Percentiles rank a stretch among this genome's conserved stretches.
Evolutionary conservation across 2,888 invertebrate genomes (phyloP).

Genomic region (Catocala nupta): DNA sequence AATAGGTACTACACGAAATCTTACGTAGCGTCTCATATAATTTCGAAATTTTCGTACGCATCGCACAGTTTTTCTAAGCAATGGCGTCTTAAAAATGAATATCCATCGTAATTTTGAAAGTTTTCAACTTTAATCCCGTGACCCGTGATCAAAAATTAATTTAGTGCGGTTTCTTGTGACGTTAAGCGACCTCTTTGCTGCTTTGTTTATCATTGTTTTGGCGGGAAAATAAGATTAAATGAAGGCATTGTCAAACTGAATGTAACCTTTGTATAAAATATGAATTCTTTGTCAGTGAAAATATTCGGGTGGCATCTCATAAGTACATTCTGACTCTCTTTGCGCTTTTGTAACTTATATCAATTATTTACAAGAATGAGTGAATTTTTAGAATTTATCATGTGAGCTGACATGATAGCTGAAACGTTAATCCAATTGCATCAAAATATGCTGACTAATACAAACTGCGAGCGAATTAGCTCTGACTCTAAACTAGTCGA

Average conservation of each 20-base stretch:
- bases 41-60: slow-evolving; percentile 2
- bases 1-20: slow-evolving; percentile 2
- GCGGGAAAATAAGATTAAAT: slow-evolving; percentile 1
- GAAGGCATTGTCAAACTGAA: not conserved
- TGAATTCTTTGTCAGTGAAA: too few relatives aligned
- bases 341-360: too few relatives aligned
- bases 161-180: slow-evolving; percentile 25
- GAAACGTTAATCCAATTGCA: too few relatives aligned
- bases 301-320: too few relatives aligned
- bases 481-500: too few relatives aligned
- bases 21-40: not conserved
- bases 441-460: too few relatives aligned
- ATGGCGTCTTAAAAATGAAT: slow-evolving; percentile 37
- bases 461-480: too few relatives aligned
- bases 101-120: slow-evolving; percentile 60
- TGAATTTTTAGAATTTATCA: too few relatives aligned
- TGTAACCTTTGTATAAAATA: too few relatives aligned
- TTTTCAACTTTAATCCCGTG: slow-evolving; percentile 55
- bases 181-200: slow-evolving; percentile 7
- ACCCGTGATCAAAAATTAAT: slow-evolving; percentile 64
- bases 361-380: too few relatives aligned
- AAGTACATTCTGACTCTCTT: too few relatives aligned
- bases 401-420: too few relatives aligned
- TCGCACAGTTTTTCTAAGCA: slow-evolving; percentile 5
- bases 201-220: slow-evolving; percentile 12